A percentile compares a stretch with the other conserved stretches of the same genome.
These are phyloP conservation scores for Meteorus cinctellus DNA, from an alignment of 2,888 invertebrate genomes.

Conservation along the genomic window DNA sequence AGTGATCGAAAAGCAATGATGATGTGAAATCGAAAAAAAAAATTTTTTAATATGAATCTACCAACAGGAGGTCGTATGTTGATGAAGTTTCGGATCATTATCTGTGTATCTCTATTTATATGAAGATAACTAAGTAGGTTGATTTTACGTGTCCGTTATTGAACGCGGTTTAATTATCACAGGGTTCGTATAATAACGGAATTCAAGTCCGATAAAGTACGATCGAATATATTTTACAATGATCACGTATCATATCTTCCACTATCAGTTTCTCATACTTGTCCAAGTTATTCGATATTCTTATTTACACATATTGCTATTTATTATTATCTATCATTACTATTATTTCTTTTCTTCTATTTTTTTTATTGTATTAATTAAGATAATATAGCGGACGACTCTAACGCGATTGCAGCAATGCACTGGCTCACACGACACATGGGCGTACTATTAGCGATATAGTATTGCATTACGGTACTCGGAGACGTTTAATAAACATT, in stretches of 20 bases:
- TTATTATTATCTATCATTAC: too few species aligned
- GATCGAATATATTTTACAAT: slow-evolving; percentile 18
- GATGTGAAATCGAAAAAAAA: background rate
- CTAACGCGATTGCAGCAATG: background rate
- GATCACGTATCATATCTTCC: background rate
- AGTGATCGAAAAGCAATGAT: background rate
- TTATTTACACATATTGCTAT: background rate
- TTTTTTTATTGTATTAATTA: background rate
- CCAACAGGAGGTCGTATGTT: background rate
- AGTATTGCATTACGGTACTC: slow-evolving; percentile 45
- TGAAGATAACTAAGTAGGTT: slow-evolving; percentile 17
- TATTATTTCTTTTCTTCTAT: background rate
- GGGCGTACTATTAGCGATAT: slow-evolving; percentile 43
- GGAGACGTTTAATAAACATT: slow-evolving; percentile 46
- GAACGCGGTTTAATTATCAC: slow-evolving; percentile 18
- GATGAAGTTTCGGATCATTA: background rate
- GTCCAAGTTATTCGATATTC: slow-evolving; percentile 11
- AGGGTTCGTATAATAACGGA: slow-evolving; percentile 6
- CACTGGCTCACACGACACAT: slow-evolving; percentile 35
- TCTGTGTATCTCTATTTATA: background rate
- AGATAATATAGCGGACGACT: background rate
- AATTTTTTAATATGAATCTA: background rate
- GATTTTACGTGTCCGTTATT: slow-evolving; percentile 1
- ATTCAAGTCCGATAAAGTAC: slow-evolving; percentile 11
- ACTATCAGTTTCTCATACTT: slow-evolving; percentile 6